Evolutionary conservation across 2,797 vertebrate species (phyloP), one percentile per base, ranked within the genome.

Genomic region (Psittacula derbiana): DNA sequence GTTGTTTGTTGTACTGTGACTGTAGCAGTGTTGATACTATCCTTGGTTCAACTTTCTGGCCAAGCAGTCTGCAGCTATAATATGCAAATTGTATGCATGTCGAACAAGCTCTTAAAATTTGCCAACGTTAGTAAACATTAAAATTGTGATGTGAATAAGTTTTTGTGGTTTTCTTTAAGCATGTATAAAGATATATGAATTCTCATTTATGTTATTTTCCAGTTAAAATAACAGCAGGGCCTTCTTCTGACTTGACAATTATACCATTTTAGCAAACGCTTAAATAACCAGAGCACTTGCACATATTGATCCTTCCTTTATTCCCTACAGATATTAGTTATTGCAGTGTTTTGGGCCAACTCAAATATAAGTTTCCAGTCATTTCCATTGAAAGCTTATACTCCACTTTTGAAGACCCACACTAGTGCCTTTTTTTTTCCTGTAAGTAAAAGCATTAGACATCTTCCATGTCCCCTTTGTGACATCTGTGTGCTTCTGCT

Each of bases 401-500:
- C 43, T 61, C 30, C 44, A 21, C 49, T 76, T 86, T 70, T 44
- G 49, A 89, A 84, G 74, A 87, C 7, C 18, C 40, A 53, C 67
- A 62, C 44, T 69, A 74, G 31, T 71, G 67, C 11, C 19, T 55
- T 89, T 80, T 78, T 80, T 43, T 72, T 64, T 57, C 46, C 27
- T 70, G 14, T 78, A 73, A 91, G 40, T 30, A 95, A 97, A 96
- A 93, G 69, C 95, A 89, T 84, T 69, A 85, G 90, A 94, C 81
- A 50, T 71, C 55, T 86, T 87, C 36, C 36, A 16, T 2, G 1
- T 88, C 88, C 69, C 96, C 88, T 93, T 80, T 91, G 94, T 95
- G 95, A 94, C 85, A 96, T 94, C 49, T 78, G 40, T 75, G 52
- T 97, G 95, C 97, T 98, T 98, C 97, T 98, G 97, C 97, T 98